Evolutionary conservation across 2,113 vertebrate species (phyloP), one percentile per base, ranked within the genome.

Genomic region (Sylvietta virens): DNA sequence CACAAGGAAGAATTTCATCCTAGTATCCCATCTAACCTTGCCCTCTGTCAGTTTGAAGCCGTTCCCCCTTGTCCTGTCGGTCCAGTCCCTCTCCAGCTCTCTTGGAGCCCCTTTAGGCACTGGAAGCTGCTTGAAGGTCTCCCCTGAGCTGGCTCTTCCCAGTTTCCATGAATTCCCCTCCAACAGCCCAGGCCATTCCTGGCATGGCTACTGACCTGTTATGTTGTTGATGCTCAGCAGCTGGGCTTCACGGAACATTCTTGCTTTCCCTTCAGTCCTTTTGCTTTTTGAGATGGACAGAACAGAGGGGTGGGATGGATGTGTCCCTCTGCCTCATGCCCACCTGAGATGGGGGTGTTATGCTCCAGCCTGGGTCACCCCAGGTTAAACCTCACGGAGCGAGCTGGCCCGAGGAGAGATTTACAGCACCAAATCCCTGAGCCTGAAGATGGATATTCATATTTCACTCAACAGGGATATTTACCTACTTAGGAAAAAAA

Each of bases 341-440:
- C 67, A 93, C 88, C 85, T 67, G 51, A 60, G 76, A 31, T 1
- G 5, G 1, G 11, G 71, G 77, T 65, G 60, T 74, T 31, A 1
- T 30, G n/a, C 28, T 83, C 64, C 84, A 77, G 58, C 56, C 74
- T 62, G 80, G 92, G 87, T 96, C 92, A 96, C 20, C 22, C 54
- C 42, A 20, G 94, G 94, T 69, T 93, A 90, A 94, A 92, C 48
- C 89, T 51, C 54, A 24, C 2, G 15, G 39, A 78, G 57, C 0
- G 0, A 86, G 73, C 76, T 51, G 67, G 35, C 54, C 90, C 0
- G 0, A 54, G 58, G 78, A 23, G 90, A 96, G 88, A 86, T 96
- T 97, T 96, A 79, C 72, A 88, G 54, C 47, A 51, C 40, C 94
- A 95, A 95, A 97, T 96, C 93, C 91, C 91, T 95, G 94, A 91